Percentiles rank a stretch among this genome's conserved stretches.
Conservation (phyloP, 2,797 vertebrate genomes). For the Esox lucius region DNA sequence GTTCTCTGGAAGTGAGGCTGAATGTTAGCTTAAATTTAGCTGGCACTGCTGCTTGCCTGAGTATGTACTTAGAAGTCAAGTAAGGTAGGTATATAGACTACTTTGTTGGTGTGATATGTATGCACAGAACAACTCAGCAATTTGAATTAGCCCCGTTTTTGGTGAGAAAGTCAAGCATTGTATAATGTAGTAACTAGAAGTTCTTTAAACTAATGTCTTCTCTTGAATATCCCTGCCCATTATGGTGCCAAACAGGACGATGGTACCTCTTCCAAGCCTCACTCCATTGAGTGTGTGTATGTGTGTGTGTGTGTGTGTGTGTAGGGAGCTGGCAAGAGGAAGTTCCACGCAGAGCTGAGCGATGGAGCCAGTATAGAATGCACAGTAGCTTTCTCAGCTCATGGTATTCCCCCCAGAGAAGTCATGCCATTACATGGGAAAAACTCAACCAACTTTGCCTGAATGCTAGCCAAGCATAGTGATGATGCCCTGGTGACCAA, state of each 20-base stretch:
- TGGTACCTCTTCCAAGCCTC: constrained; percentile 42
- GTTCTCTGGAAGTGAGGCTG: constrained; percentile 27
- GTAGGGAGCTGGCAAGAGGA: neutral
- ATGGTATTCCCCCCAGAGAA: constrained; percentile 3
- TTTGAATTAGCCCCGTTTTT: neutral
- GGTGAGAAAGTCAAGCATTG: neutral
- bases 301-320: neutral
- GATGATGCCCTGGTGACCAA: neutral
- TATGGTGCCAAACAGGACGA: constrained; percentile 14
- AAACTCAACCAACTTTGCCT: neutral
- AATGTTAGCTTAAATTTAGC: constrained; percentile 11
- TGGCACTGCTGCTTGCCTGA: constrained; percentile 8
- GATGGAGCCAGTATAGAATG: neutral
- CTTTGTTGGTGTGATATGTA: neutral
- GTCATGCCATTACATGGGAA: neutral
- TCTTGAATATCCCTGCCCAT: constrained; percentile 1
- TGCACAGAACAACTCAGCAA: neutral
- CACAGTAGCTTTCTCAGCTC: neutral
- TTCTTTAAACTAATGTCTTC: neutral
- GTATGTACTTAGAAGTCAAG: neutral
- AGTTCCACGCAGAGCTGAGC: neutral
- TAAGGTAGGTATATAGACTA: neutral
- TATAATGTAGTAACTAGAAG: neutral
- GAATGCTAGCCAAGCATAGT: neutral
- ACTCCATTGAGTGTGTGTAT: constrained; percentile 9